Evolutionary conservation across 2,113 vertebrate species (phyloP).

Genomic region (Campylomormyrus tamandua): DNA sequence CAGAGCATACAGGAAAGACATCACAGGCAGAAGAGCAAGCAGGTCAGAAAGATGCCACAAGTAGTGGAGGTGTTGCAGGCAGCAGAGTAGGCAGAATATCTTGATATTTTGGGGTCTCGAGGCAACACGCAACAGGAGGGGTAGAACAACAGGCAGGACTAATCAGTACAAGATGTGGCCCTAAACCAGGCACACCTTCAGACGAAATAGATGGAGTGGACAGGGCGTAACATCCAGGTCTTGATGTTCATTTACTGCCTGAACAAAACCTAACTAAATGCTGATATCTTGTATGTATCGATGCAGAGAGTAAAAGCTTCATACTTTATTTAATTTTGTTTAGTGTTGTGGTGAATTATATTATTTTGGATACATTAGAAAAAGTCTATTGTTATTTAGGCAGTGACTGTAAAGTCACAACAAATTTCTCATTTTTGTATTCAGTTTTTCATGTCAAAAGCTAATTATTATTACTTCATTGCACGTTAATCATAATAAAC

Average conservation of each 20-base stretch:
- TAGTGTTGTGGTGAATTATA: not conserved
- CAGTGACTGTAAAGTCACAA: not conserved
- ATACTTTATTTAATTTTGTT: not conserved
- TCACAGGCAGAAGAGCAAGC: no score
- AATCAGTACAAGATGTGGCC: no score
- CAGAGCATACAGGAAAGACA: no score
- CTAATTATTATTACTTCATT: not conserved
- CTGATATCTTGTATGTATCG: not conserved
- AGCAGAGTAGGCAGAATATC: no score
- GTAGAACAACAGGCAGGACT: no score
- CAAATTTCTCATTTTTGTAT: not conserved
- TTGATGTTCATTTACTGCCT: not conserved
- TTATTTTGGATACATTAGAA: not conserved
- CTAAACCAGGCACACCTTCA: no score
- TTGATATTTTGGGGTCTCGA: no score
- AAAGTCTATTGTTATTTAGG: not conserved
- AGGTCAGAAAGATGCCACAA: no score
- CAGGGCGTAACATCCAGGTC: no score
- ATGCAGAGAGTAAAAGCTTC: not conserved
- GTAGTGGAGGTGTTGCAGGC: no score
- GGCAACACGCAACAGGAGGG: no score
- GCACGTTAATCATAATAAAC: not conserved
- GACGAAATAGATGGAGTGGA: no score
- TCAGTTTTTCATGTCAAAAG: not conserved
- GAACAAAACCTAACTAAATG: not conserved